Percentiles rank a stretch among this genome's conserved stretches.
phyloP scores from a whole-genome alignment of 1,140 invertebrate genomes.

The Drosophila parvula region DNA sequence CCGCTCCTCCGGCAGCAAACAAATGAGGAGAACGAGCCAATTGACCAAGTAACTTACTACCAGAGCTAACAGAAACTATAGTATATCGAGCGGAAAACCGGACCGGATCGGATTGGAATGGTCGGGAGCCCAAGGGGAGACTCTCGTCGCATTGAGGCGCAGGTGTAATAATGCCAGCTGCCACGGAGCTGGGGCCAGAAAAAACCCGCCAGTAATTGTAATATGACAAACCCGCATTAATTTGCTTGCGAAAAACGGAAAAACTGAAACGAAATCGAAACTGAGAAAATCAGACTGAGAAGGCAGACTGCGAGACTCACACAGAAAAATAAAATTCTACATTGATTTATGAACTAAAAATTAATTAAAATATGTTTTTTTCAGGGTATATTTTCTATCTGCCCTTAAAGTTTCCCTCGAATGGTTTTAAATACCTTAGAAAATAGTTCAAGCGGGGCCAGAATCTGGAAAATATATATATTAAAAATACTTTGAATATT shows the following conservation, averaged over 20 bases:
- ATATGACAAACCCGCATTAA: conserved; percentile 76
- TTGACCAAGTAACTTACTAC: conserved; percentile 32
- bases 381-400: not conserved
- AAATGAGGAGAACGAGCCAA: conserved; percentile 38
- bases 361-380: not conserved
- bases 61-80: conserved; percentile 18
- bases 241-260: conserved; percentile 42
- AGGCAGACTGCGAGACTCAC: conserved; percentile 4
- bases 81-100: conserved; percentile 10
- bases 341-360: not conserved
- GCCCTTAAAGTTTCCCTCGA: too few relatives aligned
- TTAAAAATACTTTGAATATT: too few relatives aligned
- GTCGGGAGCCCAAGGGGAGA: conserved; percentile 24
- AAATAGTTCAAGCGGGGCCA: not conserved
- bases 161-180: conserved; percentile 74
- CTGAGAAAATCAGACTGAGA: conserved; percentile 20
- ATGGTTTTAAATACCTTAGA: too few relatives aligned
- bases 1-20: conserved; percentile 37
- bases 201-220: conserved; percentile 64
- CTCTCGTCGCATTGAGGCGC: conserved; percentile 37
- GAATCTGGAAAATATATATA: not conserved
- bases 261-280: conserved; percentile 36
- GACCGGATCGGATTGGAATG: conserved; percentile 37
- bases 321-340: not conserved
- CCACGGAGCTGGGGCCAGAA: conserved; percentile 29